Percentiles rank a stretch among this genome's conserved stretches.
These are phyloP conservation scores for Tichodroma muraria DNA, from an alignment of 2,113 vertebrate species.

Conservation along the genomic window DNA sequence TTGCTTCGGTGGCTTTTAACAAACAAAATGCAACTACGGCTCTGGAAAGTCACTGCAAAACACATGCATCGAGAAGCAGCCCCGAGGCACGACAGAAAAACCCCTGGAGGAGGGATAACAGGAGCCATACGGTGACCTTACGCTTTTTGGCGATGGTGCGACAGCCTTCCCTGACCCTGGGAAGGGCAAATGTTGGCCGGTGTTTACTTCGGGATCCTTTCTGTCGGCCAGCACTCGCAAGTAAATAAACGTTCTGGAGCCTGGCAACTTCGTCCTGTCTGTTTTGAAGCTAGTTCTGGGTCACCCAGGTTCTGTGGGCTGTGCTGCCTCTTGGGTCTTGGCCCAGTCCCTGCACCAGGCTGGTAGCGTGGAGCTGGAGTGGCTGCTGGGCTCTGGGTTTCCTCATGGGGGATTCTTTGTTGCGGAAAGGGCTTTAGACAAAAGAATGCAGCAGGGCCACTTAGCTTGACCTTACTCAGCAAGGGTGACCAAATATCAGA, in stretches of 20 bases:
- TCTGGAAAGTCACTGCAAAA: not conserved
- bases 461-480: constrained; percentile 21
- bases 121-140: not conserved
- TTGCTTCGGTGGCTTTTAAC: not conserved
- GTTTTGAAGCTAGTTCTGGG: not conserved
- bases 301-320: not conserved
- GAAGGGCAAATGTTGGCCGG: not conserved
- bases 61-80: not conserved
- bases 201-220: not conserved
- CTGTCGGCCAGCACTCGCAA: not conserved
- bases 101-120: not conserved
- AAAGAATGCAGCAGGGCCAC: constrained; percentile 51
- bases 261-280: not conserved
- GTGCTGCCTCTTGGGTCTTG: not conserved
- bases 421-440: constrained; percentile 6
- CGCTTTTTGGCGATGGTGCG: not conserved
- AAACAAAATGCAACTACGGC: not conserved
- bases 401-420: not conserved
- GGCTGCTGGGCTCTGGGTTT: not conserved
- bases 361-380: not conserved
- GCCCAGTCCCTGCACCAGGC: not conserved
- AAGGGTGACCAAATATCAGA: not conserved
- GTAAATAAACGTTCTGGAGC: not conserved
- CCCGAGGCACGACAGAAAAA: not conserved
- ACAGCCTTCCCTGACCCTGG: not conserved